Evolutionary conservation across 1,140 invertebrate genomes (phyloP).

Genomic region (Scaptodrosophila lebanonensis): DNA sequence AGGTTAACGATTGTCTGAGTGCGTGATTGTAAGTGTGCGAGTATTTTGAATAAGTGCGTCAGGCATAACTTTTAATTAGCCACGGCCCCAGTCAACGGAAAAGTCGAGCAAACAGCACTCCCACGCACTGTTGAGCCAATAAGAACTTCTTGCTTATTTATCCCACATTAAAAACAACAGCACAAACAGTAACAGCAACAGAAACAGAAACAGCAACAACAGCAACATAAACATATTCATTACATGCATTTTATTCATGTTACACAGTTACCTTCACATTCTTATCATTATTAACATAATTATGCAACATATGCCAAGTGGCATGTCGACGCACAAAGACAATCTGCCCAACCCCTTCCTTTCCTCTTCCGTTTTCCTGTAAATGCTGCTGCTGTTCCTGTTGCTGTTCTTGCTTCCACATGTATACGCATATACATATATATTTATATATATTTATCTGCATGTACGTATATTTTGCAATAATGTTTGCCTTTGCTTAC

Average conservation of each 20-base stretch:
- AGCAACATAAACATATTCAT: conserved; percentile 18
- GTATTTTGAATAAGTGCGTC: conserved; percentile 24
- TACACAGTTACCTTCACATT: neutral
- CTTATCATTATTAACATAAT: conserved; percentile 50
- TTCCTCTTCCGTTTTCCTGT: conserved; percentile 25
- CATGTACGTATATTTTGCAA: no score
- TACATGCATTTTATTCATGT: conserved; percentile 10
- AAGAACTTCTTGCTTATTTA: no score
- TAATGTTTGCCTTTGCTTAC: conserved; percentile 27
- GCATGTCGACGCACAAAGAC: conserved; percentile 45
- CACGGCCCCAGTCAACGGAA: no score
- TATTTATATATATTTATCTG: no score
- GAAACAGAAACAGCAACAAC: neutral
- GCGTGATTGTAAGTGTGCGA: conserved; percentile 2
- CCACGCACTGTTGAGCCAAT: conserved; percentile 38
- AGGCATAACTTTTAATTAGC: conserved; percentile 60
- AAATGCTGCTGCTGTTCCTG: conserved; percentile 18
- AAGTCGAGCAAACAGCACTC: conserved; percentile 45
- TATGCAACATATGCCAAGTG: conserved; percentile 44
- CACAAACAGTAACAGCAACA: neutral
- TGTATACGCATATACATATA: no score
- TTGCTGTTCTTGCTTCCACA: conserved; percentile 24
- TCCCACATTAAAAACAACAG: no score
- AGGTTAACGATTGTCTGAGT: conserved; percentile 52
- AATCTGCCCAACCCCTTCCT: conserved; percentile 47